These are phyloP conservation scores for Agelastica alni DNA, from an alignment of 2,888 invertebrate genomes.

Conservation along the genomic window DNA sequence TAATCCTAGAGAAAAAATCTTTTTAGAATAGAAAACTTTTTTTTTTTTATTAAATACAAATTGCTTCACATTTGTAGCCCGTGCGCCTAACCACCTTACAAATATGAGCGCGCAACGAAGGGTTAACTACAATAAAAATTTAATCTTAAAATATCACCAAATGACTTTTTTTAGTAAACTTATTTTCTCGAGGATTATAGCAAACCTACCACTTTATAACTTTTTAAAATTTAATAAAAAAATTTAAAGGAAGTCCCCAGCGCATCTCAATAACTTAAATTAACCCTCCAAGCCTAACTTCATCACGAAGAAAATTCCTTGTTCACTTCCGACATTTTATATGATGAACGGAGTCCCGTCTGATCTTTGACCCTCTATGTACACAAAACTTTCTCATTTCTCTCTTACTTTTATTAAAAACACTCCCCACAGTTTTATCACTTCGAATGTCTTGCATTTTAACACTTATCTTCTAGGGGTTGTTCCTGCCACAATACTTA, in stretches of 20 bases:
- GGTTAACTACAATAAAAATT: too few species aligned
- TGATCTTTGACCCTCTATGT: conserved; percentile 9
- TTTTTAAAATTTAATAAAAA: too few species aligned
- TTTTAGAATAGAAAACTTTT: too few species aligned
- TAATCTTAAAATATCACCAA: too few species aligned
- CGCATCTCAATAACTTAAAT: not conserved
- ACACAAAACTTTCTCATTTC: conserved; percentile 10
- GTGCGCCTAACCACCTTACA: too few species aligned
- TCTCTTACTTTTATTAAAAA: conserved; percentile 6
- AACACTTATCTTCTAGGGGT: conserved; percentile 7
- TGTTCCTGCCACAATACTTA: not conserved
- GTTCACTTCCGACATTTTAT: conserved; percentile 4
- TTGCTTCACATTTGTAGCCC: too few species aligned
- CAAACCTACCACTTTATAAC: too few species aligned
- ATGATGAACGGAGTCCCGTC: conserved; percentile 1
- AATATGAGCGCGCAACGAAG: too few species aligned
- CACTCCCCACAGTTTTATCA: conserved; percentile 14
- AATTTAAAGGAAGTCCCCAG: not conserved
- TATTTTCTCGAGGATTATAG: too few species aligned
- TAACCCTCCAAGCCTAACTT: not conserved
- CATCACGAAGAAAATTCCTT: not conserved
- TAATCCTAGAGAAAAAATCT: too few species aligned
- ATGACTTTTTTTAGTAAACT: too few species aligned
- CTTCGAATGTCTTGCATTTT: conserved; percentile 14
- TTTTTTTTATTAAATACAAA: too few species aligned